Percentiles rank a stretch among this genome's conserved stretches.
These are phyloP conservation scores for Arctia plantaginis DNA, from an alignment of 2,888 invertebrate species.

Conservation along the genomic window DNA sequence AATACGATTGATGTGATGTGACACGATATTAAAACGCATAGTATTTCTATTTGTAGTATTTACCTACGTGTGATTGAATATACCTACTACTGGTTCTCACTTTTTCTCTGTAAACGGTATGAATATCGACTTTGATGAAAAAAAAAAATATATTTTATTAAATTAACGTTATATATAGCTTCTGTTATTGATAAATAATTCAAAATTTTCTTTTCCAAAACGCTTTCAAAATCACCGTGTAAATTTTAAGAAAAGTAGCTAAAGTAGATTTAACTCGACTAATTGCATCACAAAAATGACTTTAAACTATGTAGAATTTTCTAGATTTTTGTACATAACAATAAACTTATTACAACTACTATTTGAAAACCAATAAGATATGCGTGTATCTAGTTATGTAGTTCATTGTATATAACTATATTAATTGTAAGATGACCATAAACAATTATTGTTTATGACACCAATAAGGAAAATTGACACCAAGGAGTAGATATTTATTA, in stretches of 20 bases:
- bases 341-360: not conserved
- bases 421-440: not conserved
- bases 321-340: not conserved
- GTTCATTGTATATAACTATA: constrained; percentile 9
- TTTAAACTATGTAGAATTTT: not conserved
- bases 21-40: too few species aligned
- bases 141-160: too few species aligned
- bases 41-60: too few species aligned
- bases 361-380: not conserved
- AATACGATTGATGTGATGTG: too few species aligned
- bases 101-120: too few species aligned
- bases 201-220: too few species aligned
- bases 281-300: not conserved
- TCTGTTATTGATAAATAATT: too few species aligned
- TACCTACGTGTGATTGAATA: too few species aligned
- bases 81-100: too few species aligned
- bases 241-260: not conserved
- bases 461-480: constrained; percentile 65
- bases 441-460: constrained; percentile 26
- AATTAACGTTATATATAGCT: too few species aligned
- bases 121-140: too few species aligned
- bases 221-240: too few species aligned
- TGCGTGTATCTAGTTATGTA: not conserved
- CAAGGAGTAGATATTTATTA: constrained; percentile 60
- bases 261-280: not conserved